phyloP scores from a whole-genome alignment of 2,888 invertebrate species.

The Epinotia ramella region DNA sequence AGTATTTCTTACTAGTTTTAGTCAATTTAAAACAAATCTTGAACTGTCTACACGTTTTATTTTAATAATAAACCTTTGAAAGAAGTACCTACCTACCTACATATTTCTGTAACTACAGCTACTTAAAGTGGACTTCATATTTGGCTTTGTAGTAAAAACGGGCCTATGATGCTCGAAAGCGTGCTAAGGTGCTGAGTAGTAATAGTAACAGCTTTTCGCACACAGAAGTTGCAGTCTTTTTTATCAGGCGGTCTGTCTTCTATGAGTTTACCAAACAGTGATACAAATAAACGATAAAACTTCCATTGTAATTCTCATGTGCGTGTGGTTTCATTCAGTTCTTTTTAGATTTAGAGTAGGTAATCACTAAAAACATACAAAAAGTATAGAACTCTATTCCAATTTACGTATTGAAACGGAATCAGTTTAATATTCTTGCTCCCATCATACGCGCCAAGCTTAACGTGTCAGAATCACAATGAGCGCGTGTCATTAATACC shows the following conservation, averaged over 20 bases:
- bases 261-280: neutral
- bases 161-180: too few species aligned
- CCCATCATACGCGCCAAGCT: neutral
- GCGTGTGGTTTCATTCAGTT: neutral
- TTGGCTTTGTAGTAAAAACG: too few species aligned
- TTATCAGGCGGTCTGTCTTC: neutral
- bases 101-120: neutral
- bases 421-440: neutral
- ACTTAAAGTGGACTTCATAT: too few species aligned
- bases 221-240: neutral
- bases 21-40: neutral
- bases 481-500: neutral
- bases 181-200: neutral
- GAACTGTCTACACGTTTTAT: neutral
- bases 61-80: neutral
- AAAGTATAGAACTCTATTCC: neutral
- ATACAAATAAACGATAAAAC: neutral
- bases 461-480: neutral
- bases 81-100: neutral
- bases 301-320: neutral
- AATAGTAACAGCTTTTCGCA: neutral
- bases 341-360: neutral
- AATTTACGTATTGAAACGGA: neutral
- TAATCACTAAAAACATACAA: neutral
- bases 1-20: conserved; percentile 39